These are phyloP conservation scores for Drymonia ruficornis DNA, from an alignment of 2,888 invertebrate species.

Conservation along the genomic window DNA sequence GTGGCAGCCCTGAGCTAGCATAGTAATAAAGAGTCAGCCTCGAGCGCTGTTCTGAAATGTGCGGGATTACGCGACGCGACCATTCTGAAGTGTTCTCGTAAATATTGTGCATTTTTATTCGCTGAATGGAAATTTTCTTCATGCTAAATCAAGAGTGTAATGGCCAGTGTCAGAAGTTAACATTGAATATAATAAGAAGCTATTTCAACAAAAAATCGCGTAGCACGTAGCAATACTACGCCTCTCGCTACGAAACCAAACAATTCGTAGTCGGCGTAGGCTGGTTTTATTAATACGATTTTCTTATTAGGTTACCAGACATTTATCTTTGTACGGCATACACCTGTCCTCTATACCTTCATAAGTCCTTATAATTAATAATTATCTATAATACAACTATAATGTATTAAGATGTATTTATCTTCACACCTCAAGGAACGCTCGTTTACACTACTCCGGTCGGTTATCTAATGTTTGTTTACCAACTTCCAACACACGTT, in stretches of 20 bases:
- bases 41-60: constrained; percentile 33
- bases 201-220: no score
- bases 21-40: constrained; percentile 34
- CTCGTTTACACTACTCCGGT: not conserved
- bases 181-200: no score
- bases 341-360: no score
- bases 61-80: constrained; percentile 33
- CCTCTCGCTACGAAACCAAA: not conserved
- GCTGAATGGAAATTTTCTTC: constrained; percentile 5
- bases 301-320: no score
- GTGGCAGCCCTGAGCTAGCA: constrained; percentile 20
- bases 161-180: not conserved
- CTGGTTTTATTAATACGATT: no score
- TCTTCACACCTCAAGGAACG: not conserved
- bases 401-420: not conserved
- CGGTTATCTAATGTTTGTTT: constrained; percentile 12
- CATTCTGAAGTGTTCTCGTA: constrained; percentile 23
- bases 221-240: not conserved
- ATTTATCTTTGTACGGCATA: no score
- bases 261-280: not conserved
- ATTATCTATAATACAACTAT: no score
- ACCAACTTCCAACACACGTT: constrained; percentile 14
- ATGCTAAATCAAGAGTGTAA: not conserved
- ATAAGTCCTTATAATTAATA: no score
- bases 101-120: constrained; percentile 38